Percentiles rank a stretch among this genome's conserved stretches.
phyloP scores from a whole-genome alignment of 2,113 vertebrate species.

The Antechinus flavipes region DNA sequence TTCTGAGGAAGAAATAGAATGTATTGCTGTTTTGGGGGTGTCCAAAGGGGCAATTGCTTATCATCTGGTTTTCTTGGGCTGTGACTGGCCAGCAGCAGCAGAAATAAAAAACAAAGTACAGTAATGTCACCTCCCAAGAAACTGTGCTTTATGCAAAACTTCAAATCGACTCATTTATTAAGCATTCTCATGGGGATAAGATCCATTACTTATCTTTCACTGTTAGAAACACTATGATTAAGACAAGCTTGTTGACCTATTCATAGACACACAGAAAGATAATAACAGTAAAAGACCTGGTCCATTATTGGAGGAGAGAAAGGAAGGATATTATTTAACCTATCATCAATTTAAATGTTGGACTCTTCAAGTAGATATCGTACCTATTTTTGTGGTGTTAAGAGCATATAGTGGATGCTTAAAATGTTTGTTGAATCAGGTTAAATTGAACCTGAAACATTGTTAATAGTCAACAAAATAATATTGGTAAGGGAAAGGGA shows the following conservation, averaged over 20 bases:
- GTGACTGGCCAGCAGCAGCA: background rate
- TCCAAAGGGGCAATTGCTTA: background rate
- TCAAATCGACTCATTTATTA: background rate
- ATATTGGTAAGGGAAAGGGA: background rate
- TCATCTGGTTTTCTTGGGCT: conserved; percentile 27
- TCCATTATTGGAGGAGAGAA: background rate
- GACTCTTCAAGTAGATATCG: background rate
- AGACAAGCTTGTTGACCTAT: background rate
- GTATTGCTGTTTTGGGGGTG: background rate
- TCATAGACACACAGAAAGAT: background rate
- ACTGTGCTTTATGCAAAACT: background rate
- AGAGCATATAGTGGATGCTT: background rate
- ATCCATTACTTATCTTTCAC: background rate
- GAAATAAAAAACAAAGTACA: background rate
- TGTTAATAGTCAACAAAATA: background rate
- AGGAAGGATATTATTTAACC: background rate
- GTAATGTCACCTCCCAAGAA: background rate
- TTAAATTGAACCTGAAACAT: conserved; percentile 1
- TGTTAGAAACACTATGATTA: background rate
- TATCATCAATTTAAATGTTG: background rate
- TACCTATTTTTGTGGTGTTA: background rate
- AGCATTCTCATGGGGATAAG: background rate
- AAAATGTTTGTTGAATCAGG: background rate
- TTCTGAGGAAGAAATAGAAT: background rate
- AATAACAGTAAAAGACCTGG: background rate